Percentiles rank a stretch among this genome's conserved stretches.
These are phyloP conservation scores for Lysandra bellargus DNA, from an alignment of 2,888 invertebrate species.

Conservation along the genomic window DNA sequence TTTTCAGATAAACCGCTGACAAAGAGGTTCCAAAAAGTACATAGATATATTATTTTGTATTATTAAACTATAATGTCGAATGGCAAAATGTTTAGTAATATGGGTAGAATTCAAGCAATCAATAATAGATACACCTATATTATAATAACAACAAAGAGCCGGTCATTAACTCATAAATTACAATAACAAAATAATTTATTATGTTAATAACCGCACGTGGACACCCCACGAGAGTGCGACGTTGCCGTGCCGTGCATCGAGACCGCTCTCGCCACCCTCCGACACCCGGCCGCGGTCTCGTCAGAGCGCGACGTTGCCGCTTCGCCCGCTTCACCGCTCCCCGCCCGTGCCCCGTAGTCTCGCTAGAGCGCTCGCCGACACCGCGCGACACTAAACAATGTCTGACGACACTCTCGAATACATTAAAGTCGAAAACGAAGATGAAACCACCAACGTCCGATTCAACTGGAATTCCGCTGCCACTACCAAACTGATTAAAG, in stretches of 20 bases:
- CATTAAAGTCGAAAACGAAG: conserved; percentile 64
- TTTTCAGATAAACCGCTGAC: no score
- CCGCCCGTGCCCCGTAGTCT: conserved; percentile 68
- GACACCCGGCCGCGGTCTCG: conserved; percentile 7
- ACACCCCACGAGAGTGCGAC: conserved; percentile 3
- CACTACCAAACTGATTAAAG: conserved; percentile 62
- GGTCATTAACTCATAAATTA: neutral
- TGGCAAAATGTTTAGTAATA: no score
- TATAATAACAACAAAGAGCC: neutral
- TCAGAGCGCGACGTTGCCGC: conserved; percentile 59
- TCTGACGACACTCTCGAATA: conserved; percentile 57
- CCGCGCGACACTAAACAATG: conserved; percentile 59
- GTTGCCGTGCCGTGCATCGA: neutral
- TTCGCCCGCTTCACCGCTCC: conserved; percentile 63
- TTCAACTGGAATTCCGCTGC: conserved; percentile 62
- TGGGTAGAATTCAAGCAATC: no score
- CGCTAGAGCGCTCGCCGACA: conserved; percentile 67
- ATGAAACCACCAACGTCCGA: conserved; percentile 49
- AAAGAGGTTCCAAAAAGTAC: no score
- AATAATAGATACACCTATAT: neutral
- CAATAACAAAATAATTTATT: neutral
- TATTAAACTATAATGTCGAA: no score
- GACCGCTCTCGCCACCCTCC: conserved; percentile 12
- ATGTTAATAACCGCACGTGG: neutral
- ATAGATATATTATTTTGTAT: no score